phyloP scores from a whole-genome alignment of 2,797 vertebrate species.

The Hyperoplus lanceolatus region DNA sequence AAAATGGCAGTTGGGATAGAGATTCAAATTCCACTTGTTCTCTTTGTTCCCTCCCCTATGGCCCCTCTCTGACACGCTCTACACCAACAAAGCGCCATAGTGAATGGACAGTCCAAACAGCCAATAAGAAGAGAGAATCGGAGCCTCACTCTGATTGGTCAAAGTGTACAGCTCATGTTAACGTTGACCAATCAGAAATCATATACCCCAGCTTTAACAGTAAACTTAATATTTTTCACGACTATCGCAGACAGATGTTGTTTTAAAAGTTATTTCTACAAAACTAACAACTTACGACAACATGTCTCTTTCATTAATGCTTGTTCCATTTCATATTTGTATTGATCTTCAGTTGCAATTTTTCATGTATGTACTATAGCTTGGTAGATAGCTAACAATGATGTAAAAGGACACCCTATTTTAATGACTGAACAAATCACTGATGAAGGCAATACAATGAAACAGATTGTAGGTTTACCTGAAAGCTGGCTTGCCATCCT shows the following conservation, averaged over 20 bases:
- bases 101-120: too few species aligned
- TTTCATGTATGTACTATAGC: neutral
- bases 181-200: too few species aligned
- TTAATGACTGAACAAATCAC: neutral
- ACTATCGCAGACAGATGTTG: neutral
- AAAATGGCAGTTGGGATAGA: too few species aligned
- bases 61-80: too few species aligned
- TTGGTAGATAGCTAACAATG: neutral
- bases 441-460: neutral
- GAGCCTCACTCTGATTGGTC: too few species aligned
- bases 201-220: too few species aligned
- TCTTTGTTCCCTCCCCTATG: too few species aligned
- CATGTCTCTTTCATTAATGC: neutral
- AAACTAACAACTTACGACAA: neutral
- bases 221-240: neutral
- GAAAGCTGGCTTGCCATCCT: slow-evolving; percentile 96
- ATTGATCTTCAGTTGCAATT: neutral
- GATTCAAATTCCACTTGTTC: too few species aligned
- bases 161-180: too few species aligned
- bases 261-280: neutral
- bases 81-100: too few species aligned
- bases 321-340: neutral
- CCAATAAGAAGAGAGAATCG: too few species aligned
- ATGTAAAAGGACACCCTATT: neutral
- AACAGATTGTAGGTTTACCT: slow-evolving; percentile 78